Evolutionary conservation across 2,888 invertebrate species (phyloP).

Genomic region (Eutolmus rufibarbis): DNA sequence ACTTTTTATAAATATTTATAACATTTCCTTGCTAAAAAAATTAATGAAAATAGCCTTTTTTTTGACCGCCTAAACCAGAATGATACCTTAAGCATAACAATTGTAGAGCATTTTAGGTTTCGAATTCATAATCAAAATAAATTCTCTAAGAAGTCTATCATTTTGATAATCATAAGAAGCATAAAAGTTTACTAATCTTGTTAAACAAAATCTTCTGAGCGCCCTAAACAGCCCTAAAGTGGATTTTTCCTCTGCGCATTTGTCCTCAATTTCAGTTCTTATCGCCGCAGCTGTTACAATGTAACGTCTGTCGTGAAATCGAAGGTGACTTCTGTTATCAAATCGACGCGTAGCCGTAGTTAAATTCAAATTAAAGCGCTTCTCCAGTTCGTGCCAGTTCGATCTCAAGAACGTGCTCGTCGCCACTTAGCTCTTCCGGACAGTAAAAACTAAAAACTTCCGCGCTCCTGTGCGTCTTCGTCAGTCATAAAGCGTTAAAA

Average conservation of each 20-base stretch:
- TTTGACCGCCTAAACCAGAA: too few relatives aligned
- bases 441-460: background rate
- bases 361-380: background rate
- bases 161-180: too few relatives aligned
- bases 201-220: too few relatives aligned
- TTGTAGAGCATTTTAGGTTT: too few relatives aligned
- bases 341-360: background rate
- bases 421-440: background rate
- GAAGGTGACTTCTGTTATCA: background rate
- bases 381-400: background rate
- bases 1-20: too few relatives aligned
- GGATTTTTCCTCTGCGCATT: background rate
- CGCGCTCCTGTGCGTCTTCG: background rate
- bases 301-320: background rate
- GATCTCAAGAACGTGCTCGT: background rate
- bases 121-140: too few relatives aligned
- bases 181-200: too few relatives aligned
- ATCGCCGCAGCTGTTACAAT: background rate
- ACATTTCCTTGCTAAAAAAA: too few relatives aligned
- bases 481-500: background rate
- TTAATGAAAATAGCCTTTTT: too few relatives aligned
- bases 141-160: too few relatives aligned
- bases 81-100: too few relatives aligned
- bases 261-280: background rate
- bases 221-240: background rate